Conservation (phyloP, 2,797 vertebrate genomes). For the Sorex maritimensis region DNA sequence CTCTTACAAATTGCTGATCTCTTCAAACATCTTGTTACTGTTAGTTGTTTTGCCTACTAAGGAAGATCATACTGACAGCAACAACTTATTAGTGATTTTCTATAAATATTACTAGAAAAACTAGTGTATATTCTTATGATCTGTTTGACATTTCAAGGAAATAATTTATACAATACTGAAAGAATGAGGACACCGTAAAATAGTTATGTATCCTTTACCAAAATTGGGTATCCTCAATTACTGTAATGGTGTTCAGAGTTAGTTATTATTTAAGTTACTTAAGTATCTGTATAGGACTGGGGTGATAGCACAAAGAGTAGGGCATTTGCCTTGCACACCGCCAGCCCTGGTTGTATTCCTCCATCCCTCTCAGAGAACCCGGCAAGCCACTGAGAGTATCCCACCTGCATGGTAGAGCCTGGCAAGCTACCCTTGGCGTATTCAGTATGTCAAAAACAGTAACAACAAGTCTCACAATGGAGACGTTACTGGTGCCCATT, state of each 20-base stretch:
- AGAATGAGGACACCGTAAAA: slow-evolving; percentile 74
- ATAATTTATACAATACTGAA: slow-evolving; percentile 69
- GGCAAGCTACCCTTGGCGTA: no score
- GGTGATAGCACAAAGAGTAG: no score
- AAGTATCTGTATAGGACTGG: neutral
- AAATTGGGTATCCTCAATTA: slow-evolving; percentile 65
- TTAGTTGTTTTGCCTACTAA: slow-evolving; percentile 19
- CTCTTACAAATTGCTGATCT: slow-evolving; percentile 4
- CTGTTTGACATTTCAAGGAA: slow-evolving; percentile 67
- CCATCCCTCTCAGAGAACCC: no score
- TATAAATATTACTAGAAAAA: slow-evolving; percentile 44
- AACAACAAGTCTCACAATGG: no score
- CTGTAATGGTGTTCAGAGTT: neutral
- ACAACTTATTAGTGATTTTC: slow-evolving; percentile 55
- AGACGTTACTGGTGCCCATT: no score
- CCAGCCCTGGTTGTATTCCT: no score
- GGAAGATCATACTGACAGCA: slow-evolving; percentile 38
- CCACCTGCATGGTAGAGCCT: no score
- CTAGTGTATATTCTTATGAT: slow-evolving; percentile 21
- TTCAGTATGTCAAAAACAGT: no score
- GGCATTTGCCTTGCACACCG: no score
- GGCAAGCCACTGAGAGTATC: no score
- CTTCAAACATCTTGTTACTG: slow-evolving; percentile 14
- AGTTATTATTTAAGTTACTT: slow-evolving; percentile 35
- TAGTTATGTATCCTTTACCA: slow-evolving; percentile 28